Percentiles rank a stretch among this genome's conserved stretches.
phyloP scores from a whole-genome alignment of 2,888 invertebrate species.

The Scaeva pyrastri region DNA sequence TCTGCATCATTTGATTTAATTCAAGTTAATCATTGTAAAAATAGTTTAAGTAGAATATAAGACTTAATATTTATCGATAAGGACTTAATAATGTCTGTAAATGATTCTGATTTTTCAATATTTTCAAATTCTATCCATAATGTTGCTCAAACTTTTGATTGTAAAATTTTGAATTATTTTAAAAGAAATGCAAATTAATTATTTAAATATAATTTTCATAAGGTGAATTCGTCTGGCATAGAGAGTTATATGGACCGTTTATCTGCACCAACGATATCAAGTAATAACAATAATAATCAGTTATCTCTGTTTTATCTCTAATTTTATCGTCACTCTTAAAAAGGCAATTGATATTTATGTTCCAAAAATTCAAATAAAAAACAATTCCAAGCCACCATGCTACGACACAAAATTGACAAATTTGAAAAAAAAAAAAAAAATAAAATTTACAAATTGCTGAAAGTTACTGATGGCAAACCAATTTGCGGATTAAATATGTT shows the following conservation, averaged over 20 bases:
- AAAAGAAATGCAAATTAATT: too few species aligned
- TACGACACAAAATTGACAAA: not conserved
- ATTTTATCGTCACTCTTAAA: too few species aligned
- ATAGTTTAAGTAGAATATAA: too few species aligned
- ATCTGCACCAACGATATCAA: not conserved
- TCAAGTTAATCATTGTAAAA: too few species aligned
- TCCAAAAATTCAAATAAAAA: constrained; percentile 9
- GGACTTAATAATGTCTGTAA: too few species aligned
- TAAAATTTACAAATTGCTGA: constrained; percentile 4
- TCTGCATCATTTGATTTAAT: not conserved
- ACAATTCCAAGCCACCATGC: not conserved
- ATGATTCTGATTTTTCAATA: too few species aligned
- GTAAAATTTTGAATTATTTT: too few species aligned
- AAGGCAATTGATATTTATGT: not conserved
- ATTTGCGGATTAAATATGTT: too few species aligned
- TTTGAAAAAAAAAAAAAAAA: constrained; percentile 3
- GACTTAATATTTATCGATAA: too few species aligned
- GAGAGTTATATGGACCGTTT: not conserved
- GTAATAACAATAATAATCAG: not conserved
- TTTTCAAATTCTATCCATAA: too few species aligned
- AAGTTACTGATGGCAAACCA: not conserved
- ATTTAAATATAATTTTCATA: constrained; percentile 3
- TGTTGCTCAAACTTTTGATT: too few species aligned
- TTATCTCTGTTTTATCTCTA: not conserved
- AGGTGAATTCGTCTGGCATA: not conserved